Conservation (phyloP, 2,888 invertebrate species). For the Clepsis dumicolana region DNA sequence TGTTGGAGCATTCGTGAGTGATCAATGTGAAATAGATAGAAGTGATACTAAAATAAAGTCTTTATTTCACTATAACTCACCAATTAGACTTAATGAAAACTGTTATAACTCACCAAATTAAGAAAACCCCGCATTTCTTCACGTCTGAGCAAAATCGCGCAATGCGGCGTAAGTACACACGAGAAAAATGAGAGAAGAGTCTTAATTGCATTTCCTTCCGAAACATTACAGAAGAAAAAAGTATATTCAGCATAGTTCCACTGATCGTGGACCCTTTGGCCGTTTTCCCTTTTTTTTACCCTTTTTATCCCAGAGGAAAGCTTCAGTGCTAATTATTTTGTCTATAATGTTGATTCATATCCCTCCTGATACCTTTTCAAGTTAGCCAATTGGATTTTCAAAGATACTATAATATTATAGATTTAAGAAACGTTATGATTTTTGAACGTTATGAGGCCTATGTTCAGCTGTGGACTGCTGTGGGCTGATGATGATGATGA, state of each 20-base stretch:
- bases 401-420: too few species aligned
- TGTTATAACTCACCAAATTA: not conserved
- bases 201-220: slow-evolving; percentile 31
- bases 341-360: slow-evolving; percentile 27
- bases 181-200: not conserved
- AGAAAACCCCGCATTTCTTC: not conserved
- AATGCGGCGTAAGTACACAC: not conserved
- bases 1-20: too few species aligned
- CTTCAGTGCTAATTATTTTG: slow-evolving; percentile 17
- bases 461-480: too few species aligned
- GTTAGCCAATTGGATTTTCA: not conserved
- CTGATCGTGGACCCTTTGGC: slow-evolving; percentile 6
- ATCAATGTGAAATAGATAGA: too few species aligned
- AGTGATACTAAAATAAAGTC: too few species aligned
- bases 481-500: too few species aligned
- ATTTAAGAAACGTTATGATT: too few species aligned
- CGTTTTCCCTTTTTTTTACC: slow-evolving; percentile 7
- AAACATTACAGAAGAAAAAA: slow-evolving; percentile 18
- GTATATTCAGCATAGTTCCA: not conserved
- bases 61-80: too few species aligned
- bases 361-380: not conserved
- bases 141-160: not conserved
- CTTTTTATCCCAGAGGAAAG: slow-evolving; percentile 18
- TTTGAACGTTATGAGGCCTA: too few species aligned
- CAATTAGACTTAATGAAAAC: too few species aligned